These are phyloP conservation scores for Aspidiotus rigidus DNA, from an alignment of 2,888 invertebrate species.

Conservation along the genomic window DNA sequence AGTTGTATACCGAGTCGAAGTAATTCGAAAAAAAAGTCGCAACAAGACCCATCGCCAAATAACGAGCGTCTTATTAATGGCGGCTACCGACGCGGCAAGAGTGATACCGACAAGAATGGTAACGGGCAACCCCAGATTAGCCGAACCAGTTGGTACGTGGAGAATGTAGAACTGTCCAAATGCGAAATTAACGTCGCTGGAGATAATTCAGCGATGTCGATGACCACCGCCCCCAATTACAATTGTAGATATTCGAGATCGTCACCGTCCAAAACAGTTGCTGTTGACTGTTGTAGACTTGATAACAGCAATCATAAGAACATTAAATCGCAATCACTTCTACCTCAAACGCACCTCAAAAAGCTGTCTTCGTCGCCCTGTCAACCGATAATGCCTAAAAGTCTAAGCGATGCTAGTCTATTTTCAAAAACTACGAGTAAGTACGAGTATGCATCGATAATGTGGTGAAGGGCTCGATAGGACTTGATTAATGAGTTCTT, in stretches of 20 bases:
- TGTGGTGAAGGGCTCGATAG: too few species aligned
- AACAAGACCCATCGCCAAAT: neutral
- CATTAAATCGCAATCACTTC: neutral
- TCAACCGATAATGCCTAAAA: conserved; percentile 77
- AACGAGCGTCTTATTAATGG: neutral
- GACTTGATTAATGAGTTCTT: too few species aligned
- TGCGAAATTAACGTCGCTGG: conserved; percentile 24
- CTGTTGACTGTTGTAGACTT: neutral
- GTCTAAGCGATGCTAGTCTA: conserved; percentile 67
- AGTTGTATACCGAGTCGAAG: conserved; percentile 31
- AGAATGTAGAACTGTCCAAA: conserved; percentile 26
- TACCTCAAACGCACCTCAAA: neutral
- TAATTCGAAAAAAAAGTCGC: conserved; percentile 28
- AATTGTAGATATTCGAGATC: conserved; percentile 22
- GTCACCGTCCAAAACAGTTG: neutral
- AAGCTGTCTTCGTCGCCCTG: conserved; percentile 46
- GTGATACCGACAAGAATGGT: neutral
- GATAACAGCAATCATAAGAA: conserved; percentile 5
- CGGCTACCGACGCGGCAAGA: neutral
- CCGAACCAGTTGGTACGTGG: conserved; percentile 33
- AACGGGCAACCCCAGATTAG: conserved; percentile 14
- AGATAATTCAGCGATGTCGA: too few species aligned
- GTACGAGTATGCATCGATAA: conserved; percentile 6
- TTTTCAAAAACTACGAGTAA: conserved; percentile 37
- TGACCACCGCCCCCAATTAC: conserved; percentile 8